phyloP scores from a whole-genome alignment of 1,140 invertebrate genomes.

The Yoshiicerus persimilis region DNA sequence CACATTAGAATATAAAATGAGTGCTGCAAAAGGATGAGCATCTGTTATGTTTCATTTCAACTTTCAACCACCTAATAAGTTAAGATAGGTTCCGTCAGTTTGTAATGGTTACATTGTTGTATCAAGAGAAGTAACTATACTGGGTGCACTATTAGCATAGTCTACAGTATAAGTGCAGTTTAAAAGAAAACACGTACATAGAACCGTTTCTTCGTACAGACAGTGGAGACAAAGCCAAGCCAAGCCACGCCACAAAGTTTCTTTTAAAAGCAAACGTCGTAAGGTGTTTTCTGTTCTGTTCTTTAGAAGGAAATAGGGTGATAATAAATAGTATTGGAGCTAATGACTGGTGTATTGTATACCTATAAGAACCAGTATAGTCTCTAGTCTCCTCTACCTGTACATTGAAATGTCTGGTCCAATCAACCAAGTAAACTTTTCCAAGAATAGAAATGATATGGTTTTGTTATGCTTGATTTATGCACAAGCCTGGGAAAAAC shows the following conservation, averaged over 20 bases:
- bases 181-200: neutral
- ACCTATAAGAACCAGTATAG: too few species aligned
- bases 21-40: neutral
- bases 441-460: conserved; percentile 10
- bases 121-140: too few species aligned
- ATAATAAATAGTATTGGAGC: neutral
- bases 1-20: neutral
- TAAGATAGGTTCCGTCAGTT: neutral
- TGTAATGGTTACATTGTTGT: neutral
- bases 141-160: neutral
- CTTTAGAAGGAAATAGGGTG: neutral
- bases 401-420: neutral
- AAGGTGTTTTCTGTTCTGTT: neutral
- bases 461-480: conserved; percentile 20
- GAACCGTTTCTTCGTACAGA: neutral
- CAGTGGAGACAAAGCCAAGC: neutral
- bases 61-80: neutral
- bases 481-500: conserved; percentile 18
- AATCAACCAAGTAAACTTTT: neutral
- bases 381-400: neutral
- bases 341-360: neutral
- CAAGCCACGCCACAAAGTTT: neutral
- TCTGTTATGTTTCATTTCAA: neutral
- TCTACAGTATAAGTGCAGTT: neutral
- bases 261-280: neutral